Base-by-base conservation (phyloP, 2,113 vertebrate species). In the Pseudopipra pipra region DNA sequence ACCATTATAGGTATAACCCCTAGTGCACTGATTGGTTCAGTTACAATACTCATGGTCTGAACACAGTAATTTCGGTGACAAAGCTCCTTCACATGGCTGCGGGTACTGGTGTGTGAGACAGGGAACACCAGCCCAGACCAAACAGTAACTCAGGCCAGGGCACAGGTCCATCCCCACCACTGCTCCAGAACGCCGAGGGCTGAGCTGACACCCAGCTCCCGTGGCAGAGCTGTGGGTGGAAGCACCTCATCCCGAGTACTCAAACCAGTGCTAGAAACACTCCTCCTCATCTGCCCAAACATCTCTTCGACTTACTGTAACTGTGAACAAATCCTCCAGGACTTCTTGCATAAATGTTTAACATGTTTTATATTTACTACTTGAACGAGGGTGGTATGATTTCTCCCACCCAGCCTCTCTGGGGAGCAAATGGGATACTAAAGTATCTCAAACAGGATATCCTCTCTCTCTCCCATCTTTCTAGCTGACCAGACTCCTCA, bases 271-370 rank as follows among this genome's bases (percentile, higher is more conserved):
- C 58, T 14, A 31, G 65, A 87, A 94, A 85, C 58, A 79, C 74
- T 75, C 88, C 74, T 71, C 85, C 51, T 96, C 56, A 37, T 47
- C 73, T 85, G 61, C 54, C 70, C 44, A 81, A 85, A 75, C 49
- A 62, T 3, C 39, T 52, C 19, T 78, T 75, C 61, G 62, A 72
- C 46, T 87, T 75, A 56, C 46, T 80, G 12, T 43, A 56, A 61
- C 87, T 61, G 66, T 31, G 28, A 89, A 75, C 52, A 76, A 72
- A 72, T 65, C 58, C 85, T 75, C 28, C 58, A 70, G 58, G 44
- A 20, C 25, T 87, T 79, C 65, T 31, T 78, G 22, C 75, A 62
- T 55, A 62, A 55, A 30, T 13, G 21, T 54, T 88, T 70, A 66
- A 58, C 43, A 14, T 22, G 10, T 84, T 82, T 93, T 89, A 43